Evolutionary conservation across 2,113 vertebrate species (phyloP).

Genomic region (Turnix velox): DNA sequence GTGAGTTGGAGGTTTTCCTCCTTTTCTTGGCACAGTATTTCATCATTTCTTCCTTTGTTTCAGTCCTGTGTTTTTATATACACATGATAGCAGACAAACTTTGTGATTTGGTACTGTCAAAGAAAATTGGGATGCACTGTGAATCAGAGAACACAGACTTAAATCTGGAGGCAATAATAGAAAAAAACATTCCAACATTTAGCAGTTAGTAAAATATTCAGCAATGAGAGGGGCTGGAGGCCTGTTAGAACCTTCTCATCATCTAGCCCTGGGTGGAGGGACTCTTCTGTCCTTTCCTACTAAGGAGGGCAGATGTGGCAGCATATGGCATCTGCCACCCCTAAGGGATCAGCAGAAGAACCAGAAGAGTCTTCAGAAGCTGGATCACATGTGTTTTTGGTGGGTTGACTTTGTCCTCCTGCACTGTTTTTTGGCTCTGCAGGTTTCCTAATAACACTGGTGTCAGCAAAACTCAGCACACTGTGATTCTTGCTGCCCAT

Average conservation of each 20-base stretch:
- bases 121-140: background rate
- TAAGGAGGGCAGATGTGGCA: background rate
- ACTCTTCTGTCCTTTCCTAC: background rate
- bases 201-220: background rate
- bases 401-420: background rate
- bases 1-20: background rate
- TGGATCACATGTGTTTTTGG: background rate
- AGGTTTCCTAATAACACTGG: background rate
- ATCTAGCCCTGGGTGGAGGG: background rate
- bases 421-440: background rate
- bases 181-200: background rate
- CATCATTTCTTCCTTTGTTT: background rate
- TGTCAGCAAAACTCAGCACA: background rate
- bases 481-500: background rate
- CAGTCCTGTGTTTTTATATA: background rate
- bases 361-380: background rate
- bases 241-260: background rate
- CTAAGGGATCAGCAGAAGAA: background rate
- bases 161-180: background rate
- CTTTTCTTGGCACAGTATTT: background rate
- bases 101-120: background rate
- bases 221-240: background rate
- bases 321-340: background rate
- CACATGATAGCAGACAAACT: background rate
- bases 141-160: background rate